These are phyloP conservation scores for Apocheima hispidaria DNA, from an alignment of 2,888 invertebrate species.

Conservation along the genomic window DNA sequence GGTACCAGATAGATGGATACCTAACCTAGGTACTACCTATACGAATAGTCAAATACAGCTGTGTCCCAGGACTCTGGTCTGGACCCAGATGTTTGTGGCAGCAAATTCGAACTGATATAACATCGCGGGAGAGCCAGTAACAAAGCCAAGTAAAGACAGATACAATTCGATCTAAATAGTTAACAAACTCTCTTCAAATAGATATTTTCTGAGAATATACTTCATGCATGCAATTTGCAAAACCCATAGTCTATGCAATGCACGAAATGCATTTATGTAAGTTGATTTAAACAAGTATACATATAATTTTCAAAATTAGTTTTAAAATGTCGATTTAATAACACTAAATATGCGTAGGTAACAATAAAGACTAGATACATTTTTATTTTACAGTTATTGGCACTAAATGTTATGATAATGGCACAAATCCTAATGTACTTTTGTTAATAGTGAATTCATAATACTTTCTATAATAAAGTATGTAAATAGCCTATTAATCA, in stretches of 20 bases:
- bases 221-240: constrained; percentile 73
- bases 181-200: constrained; percentile 57
- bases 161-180: constrained; percentile 52
- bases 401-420: constrained; percentile 83
- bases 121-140: constrained; percentile 52
- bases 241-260: constrained; percentile 69
- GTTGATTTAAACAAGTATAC: constrained; percentile 64
- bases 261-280: constrained; percentile 72
- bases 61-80: background rate
- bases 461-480: constrained; percentile 56
- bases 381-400: constrained; percentile 86
- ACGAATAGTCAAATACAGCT: background rate
- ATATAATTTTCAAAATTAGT: constrained; percentile 75
- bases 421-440: constrained; percentile 77
- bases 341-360: constrained; percentile 83
- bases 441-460: constrained; percentile 61
- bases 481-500: constrained; percentile 57
- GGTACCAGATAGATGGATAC: no score
- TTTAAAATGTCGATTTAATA: constrained; percentile 81
- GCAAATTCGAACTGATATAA: constrained; percentile 31
- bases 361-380: constrained; percentile 87
- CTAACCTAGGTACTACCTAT: background rate
- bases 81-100: constrained; percentile 19
- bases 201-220: constrained; percentile 51
- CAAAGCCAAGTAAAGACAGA: constrained; percentile 56